A percentile compares a stretch with the other conserved stretches of the same genome.
Conservation (phyloP, 2,888 invertebrate genomes). For the Caenorhabditis sp. region DNA sequence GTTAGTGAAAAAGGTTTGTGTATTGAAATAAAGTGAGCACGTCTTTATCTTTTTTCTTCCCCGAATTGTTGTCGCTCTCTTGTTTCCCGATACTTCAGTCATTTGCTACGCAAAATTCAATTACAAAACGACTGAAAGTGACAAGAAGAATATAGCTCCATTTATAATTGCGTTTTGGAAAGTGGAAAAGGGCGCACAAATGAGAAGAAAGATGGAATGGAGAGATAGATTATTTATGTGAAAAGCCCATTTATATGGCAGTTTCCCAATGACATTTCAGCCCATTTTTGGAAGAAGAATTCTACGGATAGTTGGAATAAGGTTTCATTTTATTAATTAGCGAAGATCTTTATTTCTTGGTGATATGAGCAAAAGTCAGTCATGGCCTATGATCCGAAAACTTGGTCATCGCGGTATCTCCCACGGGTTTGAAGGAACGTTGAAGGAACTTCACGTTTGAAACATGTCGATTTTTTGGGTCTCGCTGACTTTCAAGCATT, state of each 20-base stretch:
- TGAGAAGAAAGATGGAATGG: not conserved
- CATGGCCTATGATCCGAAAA: no score
- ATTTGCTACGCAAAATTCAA: conserved; percentile 24
- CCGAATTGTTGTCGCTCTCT: conserved; percentile 14
- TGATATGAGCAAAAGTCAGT: no score
- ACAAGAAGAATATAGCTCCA: conserved; percentile 27
- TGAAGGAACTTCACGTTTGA: no score
- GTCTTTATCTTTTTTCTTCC: not conserved
- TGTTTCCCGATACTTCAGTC: not conserved
- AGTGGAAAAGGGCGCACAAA: not conserved
- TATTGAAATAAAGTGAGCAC: conserved; percentile 44
- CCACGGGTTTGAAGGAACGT: no score
- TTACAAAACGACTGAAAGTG: conserved; percentile 45
- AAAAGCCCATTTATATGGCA: conserved; percentile 10
- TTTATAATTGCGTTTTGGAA: conserved; percentile 42
- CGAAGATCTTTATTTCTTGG: no score
- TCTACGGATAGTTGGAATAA: no score
- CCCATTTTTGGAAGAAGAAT: not conserved
- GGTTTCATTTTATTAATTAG: no score
- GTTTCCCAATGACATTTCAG: not conserved
- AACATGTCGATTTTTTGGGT: no score
- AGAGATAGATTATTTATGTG: conserved; percentile 35
- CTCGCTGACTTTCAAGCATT: no score
- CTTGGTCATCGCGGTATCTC: no score
- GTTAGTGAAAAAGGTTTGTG: conserved; percentile 35